A percentile compares a stretch with the other conserved stretches of the same genome.
These are phyloP conservation scores for Uromys caudimaculatus DNA, from an alignment of 2,797 vertebrate species.

Conservation along the genomic window DNA sequence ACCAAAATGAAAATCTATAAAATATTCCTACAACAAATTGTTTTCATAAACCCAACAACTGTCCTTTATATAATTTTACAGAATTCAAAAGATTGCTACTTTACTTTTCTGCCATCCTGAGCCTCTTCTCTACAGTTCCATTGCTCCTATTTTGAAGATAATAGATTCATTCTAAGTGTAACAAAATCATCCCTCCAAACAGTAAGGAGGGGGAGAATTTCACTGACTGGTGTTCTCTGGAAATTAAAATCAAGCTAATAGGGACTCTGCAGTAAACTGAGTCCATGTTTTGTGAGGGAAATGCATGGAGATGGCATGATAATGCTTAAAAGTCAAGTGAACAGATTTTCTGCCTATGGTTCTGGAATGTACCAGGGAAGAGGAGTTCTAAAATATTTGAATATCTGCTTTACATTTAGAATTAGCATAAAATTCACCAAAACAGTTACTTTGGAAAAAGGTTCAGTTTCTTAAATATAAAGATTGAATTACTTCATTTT, in stretches of 20 bases:
- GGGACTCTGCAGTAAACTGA: background rate
- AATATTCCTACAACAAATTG: background rate
- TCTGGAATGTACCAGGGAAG: background rate
- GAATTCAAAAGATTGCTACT: background rate
- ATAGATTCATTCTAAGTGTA: background rate
- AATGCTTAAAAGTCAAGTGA: background rate
- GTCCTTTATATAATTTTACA: background rate
- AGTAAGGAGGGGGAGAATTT: background rate
- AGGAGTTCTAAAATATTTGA: background rate
- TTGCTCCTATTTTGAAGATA: background rate
- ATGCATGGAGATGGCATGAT: background rate
- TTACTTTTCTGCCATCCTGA: background rate
- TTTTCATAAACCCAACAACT: background rate
- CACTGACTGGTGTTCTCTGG: background rate
- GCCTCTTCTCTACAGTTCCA: background rate
- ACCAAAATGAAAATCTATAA: background rate
- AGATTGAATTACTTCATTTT: background rate
- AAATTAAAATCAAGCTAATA: background rate
- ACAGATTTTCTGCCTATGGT: background rate
- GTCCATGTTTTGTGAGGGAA: conserved; percentile 3
- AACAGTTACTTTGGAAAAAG: conserved; percentile 18
- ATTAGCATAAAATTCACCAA: background rate
- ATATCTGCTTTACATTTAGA: background rate
- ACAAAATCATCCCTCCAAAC: background rate
- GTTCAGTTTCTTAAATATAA: background rate